Conservation (phyloP, 1,140 invertebrate species). For the Solenopsis fugax region DNA sequence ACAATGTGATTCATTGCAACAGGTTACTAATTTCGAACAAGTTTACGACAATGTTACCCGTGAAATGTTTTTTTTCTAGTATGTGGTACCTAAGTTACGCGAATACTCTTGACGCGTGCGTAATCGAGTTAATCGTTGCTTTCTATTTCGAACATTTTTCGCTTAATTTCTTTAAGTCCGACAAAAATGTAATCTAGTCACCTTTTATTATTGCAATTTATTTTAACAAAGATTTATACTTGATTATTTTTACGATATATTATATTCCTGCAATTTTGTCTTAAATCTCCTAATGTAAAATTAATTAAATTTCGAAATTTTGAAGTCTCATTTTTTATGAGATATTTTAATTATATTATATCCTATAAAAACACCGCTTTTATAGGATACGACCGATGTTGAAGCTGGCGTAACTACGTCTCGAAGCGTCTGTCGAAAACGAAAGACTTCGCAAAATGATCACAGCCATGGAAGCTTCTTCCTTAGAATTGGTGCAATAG, state of each 20-base stretch:
- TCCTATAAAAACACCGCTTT: slow-evolving; percentile 26
- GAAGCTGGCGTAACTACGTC: slow-evolving; percentile 90
- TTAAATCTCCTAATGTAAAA: not conserved
- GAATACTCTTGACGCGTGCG: slow-evolving; percentile 46
- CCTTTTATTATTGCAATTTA: not conserved
- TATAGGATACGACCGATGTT: slow-evolving; percentile 88
- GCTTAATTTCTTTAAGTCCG: not conserved
- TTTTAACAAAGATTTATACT: slow-evolving; percentile 13
- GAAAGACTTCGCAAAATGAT: slow-evolving; percentile 97
- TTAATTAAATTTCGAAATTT: not conserved
- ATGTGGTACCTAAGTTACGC: slow-evolving; percentile 8
- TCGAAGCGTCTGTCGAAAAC: slow-evolving; percentile 89
- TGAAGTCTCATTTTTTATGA: not conserved
- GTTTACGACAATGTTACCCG: slow-evolving; percentile 12
- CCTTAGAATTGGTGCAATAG: slow-evolving; percentile 97
- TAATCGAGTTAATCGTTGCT: slow-evolving; percentile 53
- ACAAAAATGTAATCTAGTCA: not conserved
- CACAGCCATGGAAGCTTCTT: slow-evolving; percentile 98
- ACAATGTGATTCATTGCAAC: not conserved
- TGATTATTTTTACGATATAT: not conserved
- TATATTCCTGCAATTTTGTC: not conserved
- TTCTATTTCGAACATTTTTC: not conserved
- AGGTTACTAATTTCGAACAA: slow-evolving; percentile 32
- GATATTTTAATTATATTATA: not conserved
- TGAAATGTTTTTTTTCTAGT: slow-evolving; percentile 54